A percentile compares a stretch with the other conserved stretches of the same genome.
Conservation (phyloP, 2,113 vertebrate genomes). For the Etheostoma cragini region DNA sequence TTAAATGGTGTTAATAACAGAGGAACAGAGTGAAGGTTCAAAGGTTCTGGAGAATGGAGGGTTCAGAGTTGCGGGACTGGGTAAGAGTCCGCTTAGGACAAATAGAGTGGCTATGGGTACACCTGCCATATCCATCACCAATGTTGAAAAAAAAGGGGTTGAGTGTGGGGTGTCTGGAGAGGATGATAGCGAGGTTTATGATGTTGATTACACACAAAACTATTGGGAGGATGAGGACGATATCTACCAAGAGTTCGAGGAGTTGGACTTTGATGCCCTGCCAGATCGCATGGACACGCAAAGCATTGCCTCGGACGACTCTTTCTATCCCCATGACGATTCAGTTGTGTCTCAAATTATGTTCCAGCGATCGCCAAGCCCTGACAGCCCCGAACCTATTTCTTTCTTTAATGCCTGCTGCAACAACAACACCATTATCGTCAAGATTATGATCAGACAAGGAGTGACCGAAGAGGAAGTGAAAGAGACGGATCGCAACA, state of each 20-base stretch:
- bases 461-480: constrained; percentile 89
- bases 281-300: constrained; percentile 83
- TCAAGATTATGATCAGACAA: constrained; percentile 90
- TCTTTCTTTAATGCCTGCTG: constrained; percentile 91
- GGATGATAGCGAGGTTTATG: not conserved
- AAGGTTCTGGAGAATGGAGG: constrained; percentile 76
- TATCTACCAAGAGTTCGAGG: constrained; percentile 86
- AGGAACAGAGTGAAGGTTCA: constrained; percentile 78
- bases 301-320: constrained; percentile 92
- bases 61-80: constrained; percentile 12
- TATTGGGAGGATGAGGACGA: constrained; percentile 83
- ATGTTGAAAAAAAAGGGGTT: constrained; percentile 18
- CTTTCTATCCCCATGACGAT: constrained; percentile 89
- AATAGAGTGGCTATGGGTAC: constrained; percentile 31
- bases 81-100: constrained; percentile 13
- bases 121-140: constrained; percentile 56
- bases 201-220: constrained; percentile 57
- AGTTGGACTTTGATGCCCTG: constrained; percentile 85
- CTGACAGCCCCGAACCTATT: constrained; percentile 81
- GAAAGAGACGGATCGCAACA: constrained; percentile 90
- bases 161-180: constrained; percentile 24
- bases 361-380: constrained; percentile 36
- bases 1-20: constrained; percentile 90
- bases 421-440: constrained; percentile 89
- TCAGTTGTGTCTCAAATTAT: constrained; percentile 19